phyloP scores from a whole-genome alignment of 2,113 vertebrate species.

The Epinephelus lanceolatus region DNA sequence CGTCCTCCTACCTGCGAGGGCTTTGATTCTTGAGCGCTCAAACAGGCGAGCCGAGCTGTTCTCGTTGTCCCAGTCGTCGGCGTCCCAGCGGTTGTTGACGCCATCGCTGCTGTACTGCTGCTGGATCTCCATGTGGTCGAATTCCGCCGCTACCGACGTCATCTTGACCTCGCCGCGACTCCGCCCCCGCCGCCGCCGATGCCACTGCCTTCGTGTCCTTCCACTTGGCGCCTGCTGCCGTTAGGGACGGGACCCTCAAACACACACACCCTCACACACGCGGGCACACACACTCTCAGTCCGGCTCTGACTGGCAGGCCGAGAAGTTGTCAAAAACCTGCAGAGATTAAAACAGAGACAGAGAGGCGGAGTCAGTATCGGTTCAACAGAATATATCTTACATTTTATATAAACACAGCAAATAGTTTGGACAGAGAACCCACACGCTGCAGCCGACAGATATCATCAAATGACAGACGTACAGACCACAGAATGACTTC shows the following conservation, averaged over 20 bases:
- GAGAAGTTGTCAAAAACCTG: constrained; percentile 51
- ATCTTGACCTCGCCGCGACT: constrained; percentile 86
- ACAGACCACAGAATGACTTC: neutral
- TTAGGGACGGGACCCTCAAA: constrained; percentile 23
- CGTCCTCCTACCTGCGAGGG: constrained; percentile 90
- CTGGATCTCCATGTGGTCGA: constrained; percentile 97
- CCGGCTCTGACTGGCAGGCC: constrained; percentile 37
- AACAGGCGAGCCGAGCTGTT: constrained; percentile 97
- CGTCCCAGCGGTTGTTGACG: constrained; percentile 98
- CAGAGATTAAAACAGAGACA: neutral
- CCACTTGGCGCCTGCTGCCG: constrained; percentile 36
- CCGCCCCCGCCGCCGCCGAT: constrained; percentile 48
- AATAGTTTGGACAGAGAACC: neutral
- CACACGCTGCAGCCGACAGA: neutral
- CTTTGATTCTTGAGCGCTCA: constrained; percentile 97
- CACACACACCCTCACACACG: neutral
- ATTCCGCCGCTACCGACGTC: constrained; percentile 95
- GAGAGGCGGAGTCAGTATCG: neutral
- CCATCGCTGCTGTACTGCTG: constrained; percentile 90
- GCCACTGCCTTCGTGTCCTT: constrained; percentile 29
- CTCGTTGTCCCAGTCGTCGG: constrained; percentile 98
- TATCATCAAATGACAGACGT: neutral
- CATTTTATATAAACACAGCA: neutral
- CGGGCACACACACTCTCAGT: neutral
- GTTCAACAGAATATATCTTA: neutral